Conservation (phyloP, 2,113 vertebrate genomes). For the Scartelaos histophorus region DNA sequence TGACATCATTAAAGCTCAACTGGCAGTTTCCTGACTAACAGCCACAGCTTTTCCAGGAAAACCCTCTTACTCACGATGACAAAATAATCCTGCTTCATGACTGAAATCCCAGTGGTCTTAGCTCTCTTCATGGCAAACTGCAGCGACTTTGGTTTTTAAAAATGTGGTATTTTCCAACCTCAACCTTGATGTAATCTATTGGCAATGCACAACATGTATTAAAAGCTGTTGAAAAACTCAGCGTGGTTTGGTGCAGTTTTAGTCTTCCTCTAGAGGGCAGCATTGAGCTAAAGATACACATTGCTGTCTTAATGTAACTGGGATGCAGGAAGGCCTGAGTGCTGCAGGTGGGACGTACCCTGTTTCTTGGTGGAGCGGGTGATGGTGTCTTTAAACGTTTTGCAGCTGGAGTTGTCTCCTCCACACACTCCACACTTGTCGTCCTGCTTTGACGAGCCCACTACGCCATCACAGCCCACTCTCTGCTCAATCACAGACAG, state of each 20-base stretch:
- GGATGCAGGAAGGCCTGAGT: neutral
- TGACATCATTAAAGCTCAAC: conserved; percentile 22
- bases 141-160: conserved; percentile 12
- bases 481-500: conserved; percentile 75
- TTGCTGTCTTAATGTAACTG: neutral
- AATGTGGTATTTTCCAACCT: conserved; percentile 8
- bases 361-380: conserved; percentile 86
- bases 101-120: conserved; percentile 7
- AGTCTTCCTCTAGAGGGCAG: conserved; percentile 55
- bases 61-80: conserved; percentile 16
- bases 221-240: conserved; percentile 11
- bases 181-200: conserved; percentile 32
- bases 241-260: conserved; percentile 13
- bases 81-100: conserved; percentile 3
- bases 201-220: conserved; percentile 26
- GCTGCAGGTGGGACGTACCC: conserved; percentile 66
- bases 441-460: conserved; percentile 91
- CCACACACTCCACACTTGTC: conserved; percentile 96
- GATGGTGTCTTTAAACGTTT: conserved; percentile 91
- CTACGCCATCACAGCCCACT: conserved; percentile 93
- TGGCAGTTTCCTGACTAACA: conserved; percentile 27
- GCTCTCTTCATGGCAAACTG: conserved; percentile 27
- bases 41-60: conserved; percentile 22
- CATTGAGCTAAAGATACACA: conserved; percentile 39
- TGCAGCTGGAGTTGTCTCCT: conserved; percentile 93